A percentile compares a stretch with the other conserved stretches of the same genome.
Evolutionary conservation across 2,797 vertebrate genomes (phyloP).

Genomic region (Oceanodroma leucorhoa): DNA sequence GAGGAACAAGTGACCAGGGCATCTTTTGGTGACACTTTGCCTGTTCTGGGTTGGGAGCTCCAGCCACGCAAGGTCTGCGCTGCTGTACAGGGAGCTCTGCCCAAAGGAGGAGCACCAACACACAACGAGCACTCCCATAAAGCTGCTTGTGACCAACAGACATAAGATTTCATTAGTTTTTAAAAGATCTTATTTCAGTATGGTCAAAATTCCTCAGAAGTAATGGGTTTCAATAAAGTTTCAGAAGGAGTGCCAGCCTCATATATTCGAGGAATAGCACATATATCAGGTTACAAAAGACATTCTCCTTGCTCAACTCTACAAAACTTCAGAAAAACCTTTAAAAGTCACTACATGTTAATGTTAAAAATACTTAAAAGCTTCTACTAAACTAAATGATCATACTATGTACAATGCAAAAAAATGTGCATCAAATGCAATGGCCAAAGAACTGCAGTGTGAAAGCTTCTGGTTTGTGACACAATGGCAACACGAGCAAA

Average conservation of each 20-base stretch:
- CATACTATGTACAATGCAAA: neutral
- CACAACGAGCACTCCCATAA: neutral
- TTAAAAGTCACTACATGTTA: neutral
- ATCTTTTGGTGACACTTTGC: neutral
- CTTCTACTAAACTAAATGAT: neutral
- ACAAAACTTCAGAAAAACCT: neutral
- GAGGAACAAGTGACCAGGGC: neutral
- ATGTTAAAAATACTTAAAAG: neutral
- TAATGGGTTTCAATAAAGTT: neutral
- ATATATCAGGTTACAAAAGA: neutral
- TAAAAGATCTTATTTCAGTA: neutral
- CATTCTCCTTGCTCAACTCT: neutral
- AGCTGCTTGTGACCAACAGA: neutral
- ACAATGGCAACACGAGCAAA: neutral
- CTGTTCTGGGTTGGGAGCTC: neutral
- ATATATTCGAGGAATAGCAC: neutral
- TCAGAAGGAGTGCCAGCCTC: neutral
- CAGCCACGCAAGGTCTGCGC: fast-evolving
- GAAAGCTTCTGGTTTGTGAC: neutral
- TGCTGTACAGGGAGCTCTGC: neutral
- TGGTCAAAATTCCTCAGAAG: neutral
- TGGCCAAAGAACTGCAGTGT: neutral
- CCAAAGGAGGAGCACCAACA: neutral
- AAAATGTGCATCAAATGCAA: neutral
- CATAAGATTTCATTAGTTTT: neutral